Conservation (phyloP, 2,113 vertebrate genomes). For the Coregonus clupeaformis region DNA sequence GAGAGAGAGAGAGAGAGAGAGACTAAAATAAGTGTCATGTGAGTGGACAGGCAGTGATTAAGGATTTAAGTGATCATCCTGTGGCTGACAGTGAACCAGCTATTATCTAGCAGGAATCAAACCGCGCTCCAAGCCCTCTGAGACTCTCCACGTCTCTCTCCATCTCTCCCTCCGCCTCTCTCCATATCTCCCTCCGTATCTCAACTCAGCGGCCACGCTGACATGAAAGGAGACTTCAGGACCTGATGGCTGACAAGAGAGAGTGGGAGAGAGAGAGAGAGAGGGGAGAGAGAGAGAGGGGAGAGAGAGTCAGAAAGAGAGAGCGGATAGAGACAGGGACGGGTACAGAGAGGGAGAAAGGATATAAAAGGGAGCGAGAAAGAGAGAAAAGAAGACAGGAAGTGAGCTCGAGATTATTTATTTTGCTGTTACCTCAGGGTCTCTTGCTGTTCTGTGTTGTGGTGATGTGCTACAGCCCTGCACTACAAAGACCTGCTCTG, state of each 20-base stretch:
- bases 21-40: conserved; percentile 86
- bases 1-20: conserved; percentile 72
- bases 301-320: conserved; percentile 25
- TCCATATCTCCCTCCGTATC: conserved; percentile 54
- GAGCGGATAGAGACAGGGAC: too few relatives aligned
- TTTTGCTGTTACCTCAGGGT: conserved; percentile 76
- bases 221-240: conserved; percentile 99
- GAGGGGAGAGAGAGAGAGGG: conserved; percentile 1
- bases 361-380: too few relatives aligned
- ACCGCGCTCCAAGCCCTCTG: conserved; percentile 96
- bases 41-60: conserved; percentile 99
- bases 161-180: neutral
- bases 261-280: conserved; percentile 66
- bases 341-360: too few relatives aligned
- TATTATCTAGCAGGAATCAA: conserved; percentile 99
- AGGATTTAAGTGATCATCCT: conserved; percentile 99
- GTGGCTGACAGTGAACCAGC: conserved; percentile 99
- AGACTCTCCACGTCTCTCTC: conserved; percentile 70
- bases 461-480: conserved; percentile 48
- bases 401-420: conserved; percentile 65
- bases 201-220: conserved; percentile 76
- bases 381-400: too few relatives aligned
- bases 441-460: conserved; percentile 70
- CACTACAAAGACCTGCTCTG: conserved; percentile 70
- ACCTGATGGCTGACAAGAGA: conserved; percentile 96